Conservation (phyloP, 2,113 vertebrate species). For the Tychaedon coryphoeus region DNA sequence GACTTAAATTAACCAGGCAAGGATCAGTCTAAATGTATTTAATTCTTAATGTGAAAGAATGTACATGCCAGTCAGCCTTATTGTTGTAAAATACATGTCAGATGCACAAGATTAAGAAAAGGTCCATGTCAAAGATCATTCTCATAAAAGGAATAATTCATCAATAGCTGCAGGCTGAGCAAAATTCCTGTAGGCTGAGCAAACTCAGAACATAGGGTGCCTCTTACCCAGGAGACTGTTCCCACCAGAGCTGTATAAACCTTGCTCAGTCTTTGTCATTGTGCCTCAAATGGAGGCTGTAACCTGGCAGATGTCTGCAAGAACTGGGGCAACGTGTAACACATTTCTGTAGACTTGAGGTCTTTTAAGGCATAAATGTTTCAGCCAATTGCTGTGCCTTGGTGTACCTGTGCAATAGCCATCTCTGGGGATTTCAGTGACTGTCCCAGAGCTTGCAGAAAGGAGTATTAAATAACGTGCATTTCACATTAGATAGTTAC, state of each 20-base stretch:
- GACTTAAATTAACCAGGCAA: neutral
- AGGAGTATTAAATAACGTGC: neutral
- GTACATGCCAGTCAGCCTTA: neutral
- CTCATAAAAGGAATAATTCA: neutral
- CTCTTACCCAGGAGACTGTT: neutral
- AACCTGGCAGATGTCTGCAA: neutral
- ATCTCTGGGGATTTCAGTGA: fast-evolving
- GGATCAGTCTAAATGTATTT: neutral
- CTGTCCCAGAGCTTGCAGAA: neutral
- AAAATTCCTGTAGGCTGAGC: neutral
- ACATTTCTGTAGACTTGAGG: fast-evolving
- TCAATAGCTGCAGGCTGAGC: neutral
- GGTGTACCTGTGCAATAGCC: neutral
- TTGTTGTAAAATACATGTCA: neutral
- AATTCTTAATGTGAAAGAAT: neutral
- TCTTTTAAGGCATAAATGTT: neutral
- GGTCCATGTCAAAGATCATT: neutral
- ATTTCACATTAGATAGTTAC: neutral
- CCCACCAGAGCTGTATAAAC: neutral
- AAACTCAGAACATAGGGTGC: neutral
- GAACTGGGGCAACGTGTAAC: neutral
- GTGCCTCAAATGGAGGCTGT: neutral
- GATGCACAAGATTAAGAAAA: neutral
- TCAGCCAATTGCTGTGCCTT: neutral
- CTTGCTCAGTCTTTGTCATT: neutral